phyloP scores from a whole-genome alignment of 2,113 vertebrate species.

The Ascaphus truei region DNA sequence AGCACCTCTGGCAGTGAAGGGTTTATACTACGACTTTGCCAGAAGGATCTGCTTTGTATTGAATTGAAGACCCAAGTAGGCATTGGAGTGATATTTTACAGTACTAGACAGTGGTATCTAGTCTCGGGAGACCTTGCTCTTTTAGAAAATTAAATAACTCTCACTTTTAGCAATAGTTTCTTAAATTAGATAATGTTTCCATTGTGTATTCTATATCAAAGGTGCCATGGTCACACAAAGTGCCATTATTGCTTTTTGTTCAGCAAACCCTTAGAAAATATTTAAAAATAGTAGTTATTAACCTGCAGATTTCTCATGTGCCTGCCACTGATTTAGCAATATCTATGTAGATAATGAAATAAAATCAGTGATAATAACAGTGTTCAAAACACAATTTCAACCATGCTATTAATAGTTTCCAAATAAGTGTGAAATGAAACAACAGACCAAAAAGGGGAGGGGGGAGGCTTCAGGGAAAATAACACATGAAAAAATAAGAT shows the following conservation, averaged over 20 bases:
- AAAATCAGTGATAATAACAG: constrained; percentile 61
- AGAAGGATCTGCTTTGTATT: constrained; percentile 9
- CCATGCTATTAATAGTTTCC: constrained; percentile 58
- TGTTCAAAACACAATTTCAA: constrained; percentile 52
- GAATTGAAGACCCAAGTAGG: constrained; percentile 12
- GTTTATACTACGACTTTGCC: constrained; percentile 18
- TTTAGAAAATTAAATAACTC: constrained; percentile 27
- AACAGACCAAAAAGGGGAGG: constrained; percentile 66
- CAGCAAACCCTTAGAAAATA: constrained; percentile 72
- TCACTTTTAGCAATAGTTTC: constrained; percentile 25
- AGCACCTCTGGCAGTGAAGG: constrained; percentile 16
- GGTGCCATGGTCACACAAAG: constrained; percentile 70
- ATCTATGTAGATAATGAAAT: constrained; percentile 56
- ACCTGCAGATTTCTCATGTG: constrained; percentile 65
- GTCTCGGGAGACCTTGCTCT: constrained; percentile 41
- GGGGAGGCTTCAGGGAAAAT: constrained; percentile 70
- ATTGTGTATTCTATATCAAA: constrained; percentile 62
- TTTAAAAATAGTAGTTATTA: constrained; percentile 73
- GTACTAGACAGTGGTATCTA: constrained; percentile 40
- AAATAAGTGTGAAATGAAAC: constrained; percentile 65
- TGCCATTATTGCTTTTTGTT: constrained; percentile 71
- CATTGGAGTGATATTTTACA: constrained; percentile 13
- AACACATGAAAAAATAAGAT: constrained; percentile 69
- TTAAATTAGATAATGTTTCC: constrained; percentile 59
- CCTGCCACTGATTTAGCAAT: constrained; percentile 70